These are phyloP conservation scores for Dermolepida albohirtum DNA, from an alignment of 2,888 invertebrate genomes.

Conservation along the genomic window DNA sequence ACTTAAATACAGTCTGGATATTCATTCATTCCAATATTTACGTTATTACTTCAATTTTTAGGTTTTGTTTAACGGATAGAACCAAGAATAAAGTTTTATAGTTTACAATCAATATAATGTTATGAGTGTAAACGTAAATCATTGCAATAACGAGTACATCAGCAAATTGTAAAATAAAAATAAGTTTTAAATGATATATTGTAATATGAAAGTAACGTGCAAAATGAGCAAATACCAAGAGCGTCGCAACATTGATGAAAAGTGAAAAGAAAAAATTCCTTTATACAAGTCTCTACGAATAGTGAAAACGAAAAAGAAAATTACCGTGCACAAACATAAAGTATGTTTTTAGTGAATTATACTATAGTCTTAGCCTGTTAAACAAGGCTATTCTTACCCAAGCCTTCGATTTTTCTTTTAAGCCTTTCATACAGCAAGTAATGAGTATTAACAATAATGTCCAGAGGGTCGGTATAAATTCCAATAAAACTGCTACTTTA, in stretches of 20 bases:
- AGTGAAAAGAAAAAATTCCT: constrained; percentile 43
- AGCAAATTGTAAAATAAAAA: not conserved
- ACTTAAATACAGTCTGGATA: too few relatives aligned
- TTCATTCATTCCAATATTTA: too few relatives aligned
- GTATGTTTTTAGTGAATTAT: constrained; percentile 48
- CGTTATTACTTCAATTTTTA: too few relatives aligned
- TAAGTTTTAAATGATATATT: constrained; percentile 3
- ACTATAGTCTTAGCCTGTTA: constrained; percentile 35
- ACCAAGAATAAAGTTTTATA: too few relatives aligned
- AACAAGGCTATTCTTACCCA: constrained; percentile 22
- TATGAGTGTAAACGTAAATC: too few relatives aligned
- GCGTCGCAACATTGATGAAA: too few relatives aligned
- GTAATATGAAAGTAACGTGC: not conserved
- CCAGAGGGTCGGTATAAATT: constrained; percentile 47
- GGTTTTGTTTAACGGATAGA: too few relatives aligned
- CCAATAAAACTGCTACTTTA: constrained; percentile 48
- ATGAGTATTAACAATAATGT: constrained; percentile 48
- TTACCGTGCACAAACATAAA: constrained; percentile 22
- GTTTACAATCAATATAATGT: too few relatives aligned
- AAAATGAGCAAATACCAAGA: too few relatives aligned
- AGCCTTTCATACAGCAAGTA: constrained; percentile 44
- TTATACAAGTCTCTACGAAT: too few relatives aligned
- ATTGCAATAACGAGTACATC: too few relatives aligned
- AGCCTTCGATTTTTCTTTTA: constrained; percentile 12
- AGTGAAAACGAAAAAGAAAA: not conserved